Evolutionary conservation across 2,113 vertebrate species (phyloP), one percentile per base, ranked within the genome.

Genomic region (Megalops atlanticus): DNA sequence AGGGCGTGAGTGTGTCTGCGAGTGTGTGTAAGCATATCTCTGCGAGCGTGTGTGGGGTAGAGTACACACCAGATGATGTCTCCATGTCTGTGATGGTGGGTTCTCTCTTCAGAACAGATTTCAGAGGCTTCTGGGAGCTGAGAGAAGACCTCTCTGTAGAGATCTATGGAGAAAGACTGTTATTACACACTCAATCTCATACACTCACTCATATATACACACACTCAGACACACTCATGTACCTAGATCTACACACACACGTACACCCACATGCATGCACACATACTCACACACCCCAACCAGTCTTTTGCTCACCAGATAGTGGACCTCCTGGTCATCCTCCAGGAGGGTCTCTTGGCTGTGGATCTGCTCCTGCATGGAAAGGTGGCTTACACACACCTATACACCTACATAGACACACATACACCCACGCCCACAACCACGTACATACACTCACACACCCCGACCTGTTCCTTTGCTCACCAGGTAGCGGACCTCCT

Each of bases 401-500:
- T 45, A 54, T 6, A 54, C 49, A 0, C 49, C 3, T 21, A 54
- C 49, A 54, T 21, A 0, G 16, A 54, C 49, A 54, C 49, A 1
- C 49, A 24, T 21, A 24, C 49, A 24, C 49, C 0, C 14, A 54
- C 49, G 7, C 49, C 3, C 49, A 24, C 49, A 1, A 2, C 49
- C 49, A 6, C 49, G 0, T 21, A 24, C 49, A 1, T 21, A 3
- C 49, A 52, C 45, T 35, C 75, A 40, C 41, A n/a, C 40, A 45
- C 74, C n/a, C 41, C 4, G 7, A 75, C 74, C 24, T 1, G 8
- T 4, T 24, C n/a, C 24, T 4, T 4, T 24, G 2, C 92, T 95
- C 86, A 99, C 97, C 96, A 97, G 96, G 87, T 97, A 98, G 83
- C 91, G 92, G 72, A 97, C 93, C 87, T 80, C 95, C 89, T 87